phyloP scores from a whole-genome alignment of 1,140 invertebrate genomes.

The Pseudomyrmex sp. region DNA sequence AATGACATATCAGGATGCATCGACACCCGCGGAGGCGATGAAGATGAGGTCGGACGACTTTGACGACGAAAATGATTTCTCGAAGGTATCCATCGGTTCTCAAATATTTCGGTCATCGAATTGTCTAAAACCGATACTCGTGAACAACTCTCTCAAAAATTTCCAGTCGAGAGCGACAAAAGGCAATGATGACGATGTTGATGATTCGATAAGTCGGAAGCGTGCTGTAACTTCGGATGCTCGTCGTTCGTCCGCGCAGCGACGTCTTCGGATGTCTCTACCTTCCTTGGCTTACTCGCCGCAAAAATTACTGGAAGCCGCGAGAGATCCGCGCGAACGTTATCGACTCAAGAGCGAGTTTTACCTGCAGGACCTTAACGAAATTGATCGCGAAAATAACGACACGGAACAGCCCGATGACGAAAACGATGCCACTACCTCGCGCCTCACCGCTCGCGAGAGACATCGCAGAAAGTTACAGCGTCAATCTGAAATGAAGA shows the following conservation, averaged over 20 bases:
- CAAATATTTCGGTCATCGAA: background rate
- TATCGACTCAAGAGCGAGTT: background rate
- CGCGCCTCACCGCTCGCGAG: background rate
- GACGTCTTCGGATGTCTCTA: background rate
- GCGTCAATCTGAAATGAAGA: slow-evolving; percentile 1
- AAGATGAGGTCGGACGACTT: background rate
- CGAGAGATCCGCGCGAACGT: background rate
- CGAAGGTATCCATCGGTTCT: background rate
- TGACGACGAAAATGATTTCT: slow-evolving; percentile 37
- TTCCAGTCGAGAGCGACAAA: background rate
- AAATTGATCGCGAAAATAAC: background rate
- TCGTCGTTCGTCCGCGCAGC: background rate
- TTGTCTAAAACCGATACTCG: background rate
- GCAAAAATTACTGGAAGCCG: background rate
- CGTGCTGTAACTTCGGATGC: too few species aligned
- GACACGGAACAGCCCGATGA: background rate
- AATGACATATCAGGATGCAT: background rate
- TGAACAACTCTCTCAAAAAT: background rate
- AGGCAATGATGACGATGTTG: too few species aligned
- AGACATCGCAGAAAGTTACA: slow-evolving; percentile 3
- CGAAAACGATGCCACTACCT: background rate
- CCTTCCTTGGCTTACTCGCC: background rate
- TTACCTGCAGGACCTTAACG: background rate
- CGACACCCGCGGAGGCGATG: background rate
- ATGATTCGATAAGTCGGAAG: too few species aligned